These are phyloP conservation scores for Mechanitis messenoides DNA, from an alignment of 2,888 invertebrate species.

Conservation along the genomic window DNA sequence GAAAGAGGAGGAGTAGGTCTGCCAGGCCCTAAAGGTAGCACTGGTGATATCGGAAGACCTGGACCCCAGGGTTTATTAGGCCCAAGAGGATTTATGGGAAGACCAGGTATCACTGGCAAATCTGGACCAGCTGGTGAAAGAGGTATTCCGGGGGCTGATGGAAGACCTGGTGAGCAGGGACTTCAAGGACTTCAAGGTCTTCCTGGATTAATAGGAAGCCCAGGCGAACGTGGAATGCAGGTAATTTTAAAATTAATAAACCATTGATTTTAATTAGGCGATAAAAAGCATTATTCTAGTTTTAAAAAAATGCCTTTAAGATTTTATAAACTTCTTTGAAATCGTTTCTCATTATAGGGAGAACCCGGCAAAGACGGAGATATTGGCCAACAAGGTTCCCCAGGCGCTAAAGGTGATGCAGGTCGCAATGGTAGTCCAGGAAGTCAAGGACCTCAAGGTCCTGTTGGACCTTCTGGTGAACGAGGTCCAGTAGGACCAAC, in stretches of 20 bases:
- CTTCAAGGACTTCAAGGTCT: constrained; percentile 86
- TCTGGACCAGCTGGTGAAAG: constrained; percentile 83
- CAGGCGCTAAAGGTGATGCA: constrained; percentile 86
- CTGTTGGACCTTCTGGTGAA: constrained; percentile 82
- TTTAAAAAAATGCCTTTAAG: too few relatives aligned
- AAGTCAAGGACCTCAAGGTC: constrained; percentile 83
- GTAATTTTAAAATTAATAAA: constrained; percentile 51
- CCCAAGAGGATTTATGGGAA: constrained; percentile 79
- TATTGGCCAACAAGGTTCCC: constrained; percentile 82
- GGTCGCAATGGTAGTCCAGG: constrained; percentile 88
- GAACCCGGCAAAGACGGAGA: constrained; percentile 89
- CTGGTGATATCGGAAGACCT: constrained; percentile 78
- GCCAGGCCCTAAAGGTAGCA: constrained; percentile 77
- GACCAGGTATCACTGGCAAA: constrained; percentile 83
- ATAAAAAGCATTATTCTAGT: too few relatives aligned
- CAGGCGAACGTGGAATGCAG: constrained; percentile 86
- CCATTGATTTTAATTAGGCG: too few relatives aligned
- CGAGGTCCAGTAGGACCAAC: constrained; percentile 85
- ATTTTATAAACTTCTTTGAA: too few relatives aligned
- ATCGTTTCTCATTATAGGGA: constrained; percentile 68
- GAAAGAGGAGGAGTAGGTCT: constrained; percentile 79
- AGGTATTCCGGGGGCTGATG: constrained; percentile 88
- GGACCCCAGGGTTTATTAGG: constrained; percentile 83
- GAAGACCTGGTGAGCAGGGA: constrained; percentile 89
- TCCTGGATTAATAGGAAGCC: constrained; percentile 84